phyloP scores from a whole-genome alignment of 2,797 vertebrate species.

The Potorous gilbertii region DNA sequence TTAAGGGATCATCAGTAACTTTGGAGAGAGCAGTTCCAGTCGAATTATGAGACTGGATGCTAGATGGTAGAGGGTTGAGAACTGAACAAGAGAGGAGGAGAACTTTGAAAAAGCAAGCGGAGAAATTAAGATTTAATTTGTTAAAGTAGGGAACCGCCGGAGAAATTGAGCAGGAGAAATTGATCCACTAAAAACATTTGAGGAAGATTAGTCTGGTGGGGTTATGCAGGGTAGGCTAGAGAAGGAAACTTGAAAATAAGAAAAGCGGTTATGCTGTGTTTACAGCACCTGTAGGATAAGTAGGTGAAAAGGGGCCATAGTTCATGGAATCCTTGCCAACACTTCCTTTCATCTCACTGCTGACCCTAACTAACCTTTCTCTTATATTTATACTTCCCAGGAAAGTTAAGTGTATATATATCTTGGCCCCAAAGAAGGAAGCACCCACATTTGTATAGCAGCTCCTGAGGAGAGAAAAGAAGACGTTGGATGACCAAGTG shows the following conservation, averaged over 20 bases:
- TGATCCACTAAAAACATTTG: not conserved
- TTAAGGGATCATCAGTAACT: not conserved
- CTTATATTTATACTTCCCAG: slow-evolving; percentile 38
- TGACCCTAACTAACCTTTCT: not conserved
- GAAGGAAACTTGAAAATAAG: not conserved
- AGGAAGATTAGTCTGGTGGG: not conserved
- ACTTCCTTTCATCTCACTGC: fast-evolving
- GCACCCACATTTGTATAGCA: not conserved
- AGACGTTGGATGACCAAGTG: not conserved
- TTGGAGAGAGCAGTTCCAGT: not conserved
- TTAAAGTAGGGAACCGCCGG: not conserved
- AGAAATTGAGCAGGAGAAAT: not conserved
- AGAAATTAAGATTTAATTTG: not conserved
- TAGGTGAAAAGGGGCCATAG: not conserved
- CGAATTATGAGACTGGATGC: not conserved
- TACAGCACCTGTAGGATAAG: no score
- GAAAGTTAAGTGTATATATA: slow-evolving; percentile 46
- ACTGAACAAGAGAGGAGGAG: not conserved
- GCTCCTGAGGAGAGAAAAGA: slow-evolving; percentile 17
- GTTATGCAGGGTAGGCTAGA: not conserved
- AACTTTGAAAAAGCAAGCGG: not conserved
- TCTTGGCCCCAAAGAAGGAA: not conserved
- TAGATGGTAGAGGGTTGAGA: no score
- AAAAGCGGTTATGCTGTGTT: no score
- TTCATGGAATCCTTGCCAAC: not conserved